A percentile compares a stretch with the other conserved stretches of the same genome.
These are phyloP conservation scores for Coremacera marginata DNA, from an alignment of 2,888 invertebrate species.

Conservation along the genomic window DNA sequence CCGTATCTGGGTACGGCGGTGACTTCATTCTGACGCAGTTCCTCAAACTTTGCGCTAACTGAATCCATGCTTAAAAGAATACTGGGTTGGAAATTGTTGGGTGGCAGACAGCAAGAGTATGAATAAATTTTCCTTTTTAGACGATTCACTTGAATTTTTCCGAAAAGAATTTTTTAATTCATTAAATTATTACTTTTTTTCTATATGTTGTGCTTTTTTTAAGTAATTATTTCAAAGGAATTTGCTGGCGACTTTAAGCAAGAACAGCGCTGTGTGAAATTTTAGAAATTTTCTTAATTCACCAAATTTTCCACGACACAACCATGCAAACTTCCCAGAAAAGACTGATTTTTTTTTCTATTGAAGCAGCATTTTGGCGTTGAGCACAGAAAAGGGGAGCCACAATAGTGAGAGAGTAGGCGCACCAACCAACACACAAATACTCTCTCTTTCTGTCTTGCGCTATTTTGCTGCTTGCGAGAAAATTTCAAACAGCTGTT, in stretches of 20 bases:
- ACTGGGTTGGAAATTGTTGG: background rate
- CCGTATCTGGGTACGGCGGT: slow-evolving; percentile 75
- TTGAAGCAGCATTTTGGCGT: slow-evolving; percentile 5
- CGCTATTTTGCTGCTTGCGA: background rate
- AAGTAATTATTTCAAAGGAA: background rate
- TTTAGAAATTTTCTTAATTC: background rate
- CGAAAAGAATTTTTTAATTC: background rate
- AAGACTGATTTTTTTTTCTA: slow-evolving; percentile 12
- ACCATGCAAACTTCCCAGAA: background rate
- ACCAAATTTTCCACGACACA: background rate
- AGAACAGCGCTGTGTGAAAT: background rate
- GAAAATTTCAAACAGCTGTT: slow-evolving; percentile 1
- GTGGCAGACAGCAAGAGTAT: background rate
- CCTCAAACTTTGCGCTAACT: slow-evolving; percentile 63
- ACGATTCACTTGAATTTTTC: background rate
- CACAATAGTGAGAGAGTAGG: background rate
- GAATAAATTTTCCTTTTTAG: background rate
- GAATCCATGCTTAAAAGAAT: slow-evolving; percentile 53
- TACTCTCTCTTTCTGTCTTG: background rate
- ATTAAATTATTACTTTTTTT: background rate
- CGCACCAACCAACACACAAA: too few species aligned
- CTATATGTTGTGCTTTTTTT: background rate
- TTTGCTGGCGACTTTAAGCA: background rate
- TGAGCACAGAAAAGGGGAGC: background rate
- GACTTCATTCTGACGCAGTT: slow-evolving; percentile 59